phyloP scores from a whole-genome alignment of 1,140 invertebrate species.

The Ceratoteleas bidentatus region DNA sequence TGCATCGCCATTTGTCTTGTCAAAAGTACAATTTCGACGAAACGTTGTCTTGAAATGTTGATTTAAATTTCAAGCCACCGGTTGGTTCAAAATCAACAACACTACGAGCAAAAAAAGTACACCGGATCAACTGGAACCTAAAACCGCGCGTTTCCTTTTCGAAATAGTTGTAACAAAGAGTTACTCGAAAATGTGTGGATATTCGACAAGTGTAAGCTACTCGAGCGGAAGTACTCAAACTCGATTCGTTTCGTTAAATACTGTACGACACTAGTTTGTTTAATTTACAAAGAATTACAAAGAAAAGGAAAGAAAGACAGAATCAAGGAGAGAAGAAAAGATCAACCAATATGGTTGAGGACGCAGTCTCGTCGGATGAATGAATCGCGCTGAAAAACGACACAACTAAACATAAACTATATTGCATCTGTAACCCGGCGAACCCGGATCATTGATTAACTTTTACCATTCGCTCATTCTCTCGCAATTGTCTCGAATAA shows the following conservation, averaged over 20 bases:
- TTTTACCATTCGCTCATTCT: constrained; percentile 32
- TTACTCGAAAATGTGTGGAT: constrained; percentile 7
- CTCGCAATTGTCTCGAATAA: constrained; percentile 49
- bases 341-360: constrained; percentile 58
- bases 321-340: constrained; percentile 3
- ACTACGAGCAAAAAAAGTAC: not conserved
- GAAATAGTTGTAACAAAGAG: constrained; percentile 18
- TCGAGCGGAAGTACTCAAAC: not conserved
- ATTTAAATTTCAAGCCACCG: not conserved
- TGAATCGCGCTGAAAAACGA: constrained; percentile 55
- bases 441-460: too few species aligned
- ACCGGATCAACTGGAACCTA: not conserved
- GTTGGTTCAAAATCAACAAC: not conserved
- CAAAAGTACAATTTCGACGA: too few species aligned
- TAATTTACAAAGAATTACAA: constrained; percentile 10
- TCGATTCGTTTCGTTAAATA: constrained; percentile 31
- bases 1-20: too few species aligned
- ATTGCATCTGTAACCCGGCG: too few species aligned
- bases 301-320: constrained; percentile 13
- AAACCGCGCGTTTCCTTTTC: constrained; percentile 3
- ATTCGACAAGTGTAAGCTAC: constrained; percentile 4
- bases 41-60: too few species aligned
- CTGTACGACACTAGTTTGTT: constrained; percentile 43
- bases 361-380: constrained; percentile 48
- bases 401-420: too few species aligned